These are phyloP conservation scores for Tubulanus polymorphus DNA, from an alignment of 2,888 invertebrate species.

Conservation along the genomic window DNA sequence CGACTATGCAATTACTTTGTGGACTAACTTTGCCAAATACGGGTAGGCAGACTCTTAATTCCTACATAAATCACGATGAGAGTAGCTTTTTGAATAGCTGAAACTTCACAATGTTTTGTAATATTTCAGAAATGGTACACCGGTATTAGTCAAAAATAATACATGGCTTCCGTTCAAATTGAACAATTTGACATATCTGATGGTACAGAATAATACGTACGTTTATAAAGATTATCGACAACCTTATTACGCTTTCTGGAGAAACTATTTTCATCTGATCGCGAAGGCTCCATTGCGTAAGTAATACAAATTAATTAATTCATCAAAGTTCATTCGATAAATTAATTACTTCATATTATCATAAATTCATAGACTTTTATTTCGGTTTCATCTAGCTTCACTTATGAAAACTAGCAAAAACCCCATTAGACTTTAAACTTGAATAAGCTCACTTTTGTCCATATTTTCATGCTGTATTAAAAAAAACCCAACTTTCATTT, in stretches of 20 bases:
- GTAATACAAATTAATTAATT: slow-evolving; percentile 15
- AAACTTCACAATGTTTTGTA: slow-evolving; percentile 31
- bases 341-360: neutral
- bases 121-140: neutral
- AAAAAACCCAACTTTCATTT: slow-evolving; percentile 3
- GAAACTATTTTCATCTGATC: slow-evolving; percentile 41
- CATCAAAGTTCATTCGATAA: no score
- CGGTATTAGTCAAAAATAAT: slow-evolving; percentile 24
- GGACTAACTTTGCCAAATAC: slow-evolving; percentile 54
- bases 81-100: no score
- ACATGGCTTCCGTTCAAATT: slow-evolving; percentile 48
- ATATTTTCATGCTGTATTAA: neutral
- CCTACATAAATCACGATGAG: no score
- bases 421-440: neutral
- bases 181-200: slow-evolving; percentile 46
- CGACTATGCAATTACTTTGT: slow-evolving; percentile 55
- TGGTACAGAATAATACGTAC: slow-evolving; percentile 36
- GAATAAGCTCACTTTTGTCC: neutral
- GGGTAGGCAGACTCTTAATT: slow-evolving; percentile 43
- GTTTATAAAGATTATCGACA: slow-evolving; percentile 44
- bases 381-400: no score
- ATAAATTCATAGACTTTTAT: no score
- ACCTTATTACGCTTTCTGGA: slow-evolving; percentile 48
- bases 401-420: neutral
- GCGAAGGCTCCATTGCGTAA: slow-evolving; percentile 34